These are phyloP conservation scores for Holocentrus rufus DNA, from an alignment of 2,797 vertebrate genomes.

Conservation along the genomic window DNA sequence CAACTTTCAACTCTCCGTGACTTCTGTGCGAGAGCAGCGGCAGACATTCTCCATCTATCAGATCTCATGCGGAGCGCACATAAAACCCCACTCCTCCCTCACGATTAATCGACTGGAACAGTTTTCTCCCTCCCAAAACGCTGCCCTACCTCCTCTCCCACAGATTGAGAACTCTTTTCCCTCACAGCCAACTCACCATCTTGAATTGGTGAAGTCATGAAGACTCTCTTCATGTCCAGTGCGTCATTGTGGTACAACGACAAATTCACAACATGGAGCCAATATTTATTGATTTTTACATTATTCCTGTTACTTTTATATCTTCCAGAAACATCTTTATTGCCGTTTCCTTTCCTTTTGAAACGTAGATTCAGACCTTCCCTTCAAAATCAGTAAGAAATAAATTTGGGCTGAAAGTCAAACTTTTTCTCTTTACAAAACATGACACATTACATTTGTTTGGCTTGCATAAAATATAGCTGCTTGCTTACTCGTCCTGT, in stretches of 20 bases:
- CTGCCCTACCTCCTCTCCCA: slow-evolving; percentile 37
- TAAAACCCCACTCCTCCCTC: slow-evolving; percentile 54
- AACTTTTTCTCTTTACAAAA: too few species aligned
- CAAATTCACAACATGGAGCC: not conserved
- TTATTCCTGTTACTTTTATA: too few species aligned
- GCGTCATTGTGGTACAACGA: not conserved
- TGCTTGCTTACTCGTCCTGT: too few species aligned
- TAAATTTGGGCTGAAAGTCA: too few species aligned
- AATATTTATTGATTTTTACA: too few species aligned
- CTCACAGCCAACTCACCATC: slow-evolving; percentile 27
- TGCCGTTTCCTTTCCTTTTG: too few species aligned
- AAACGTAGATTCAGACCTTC: too few species aligned
- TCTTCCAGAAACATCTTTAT: too few species aligned
- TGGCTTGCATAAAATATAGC: too few species aligned
- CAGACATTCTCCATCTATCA: slow-evolving; percentile 64
- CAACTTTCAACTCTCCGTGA: slow-evolving; percentile 73
- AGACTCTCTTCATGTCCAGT: not conserved
- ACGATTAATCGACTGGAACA: slow-evolving; percentile 71
- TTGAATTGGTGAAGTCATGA: slow-evolving; percentile 8
- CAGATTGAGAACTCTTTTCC: slow-evolving; percentile 33
- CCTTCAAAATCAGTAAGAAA: too few species aligned
- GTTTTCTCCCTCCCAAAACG: slow-evolving; percentile 50
- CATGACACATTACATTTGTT: too few species aligned
- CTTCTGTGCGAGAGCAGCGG: slow-evolving; percentile 39
- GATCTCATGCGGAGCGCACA: slow-evolving; percentile 65